Percentiles rank a stretch among this genome's conserved stretches.
Conservation (phyloP, 2,888 invertebrate species). For the Zele albiditarsus region DNA sequence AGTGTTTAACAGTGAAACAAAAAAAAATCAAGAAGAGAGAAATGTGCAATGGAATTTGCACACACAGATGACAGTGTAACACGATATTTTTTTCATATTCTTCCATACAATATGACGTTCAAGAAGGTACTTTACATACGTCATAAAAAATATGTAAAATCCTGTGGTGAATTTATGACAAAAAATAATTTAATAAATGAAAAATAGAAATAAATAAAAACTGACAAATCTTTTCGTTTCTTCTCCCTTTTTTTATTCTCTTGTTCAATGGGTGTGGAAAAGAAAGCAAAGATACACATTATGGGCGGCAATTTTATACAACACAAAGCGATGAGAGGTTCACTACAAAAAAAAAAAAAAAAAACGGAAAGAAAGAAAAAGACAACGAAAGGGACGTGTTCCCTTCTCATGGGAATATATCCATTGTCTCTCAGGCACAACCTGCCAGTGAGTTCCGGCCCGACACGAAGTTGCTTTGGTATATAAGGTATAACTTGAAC, state of each 20-base stretch:
- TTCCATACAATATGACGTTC: slow-evolving; percentile 16
- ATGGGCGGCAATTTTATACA: slow-evolving; percentile 29
- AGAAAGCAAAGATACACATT: slow-evolving; percentile 15
- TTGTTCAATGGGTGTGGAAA: slow-evolving; percentile 17
- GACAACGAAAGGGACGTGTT: slow-evolving; percentile 32
- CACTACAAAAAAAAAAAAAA: background rate
- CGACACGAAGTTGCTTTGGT: slow-evolving; percentile 28
- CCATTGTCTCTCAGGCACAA: slow-evolving; percentile 35
- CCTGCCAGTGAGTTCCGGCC: slow-evolving; percentile 37
- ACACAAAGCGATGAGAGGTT: slow-evolving; percentile 29
- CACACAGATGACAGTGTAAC: background rate
- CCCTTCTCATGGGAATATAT: slow-evolving; percentile 37
- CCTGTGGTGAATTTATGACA: slow-evolving; percentile 3
- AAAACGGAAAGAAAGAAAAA: slow-evolving; percentile 17
- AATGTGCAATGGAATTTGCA: background rate
- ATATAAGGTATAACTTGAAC: background rate
- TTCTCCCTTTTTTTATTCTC: background rate
- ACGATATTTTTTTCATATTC: background rate
- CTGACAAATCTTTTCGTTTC: slow-evolving; percentile 4
- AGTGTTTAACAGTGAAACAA: background rate
- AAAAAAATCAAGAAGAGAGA: background rate
- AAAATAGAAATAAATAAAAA: slow-evolving; percentile 2
- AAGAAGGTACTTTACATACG: background rate
- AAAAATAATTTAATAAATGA: slow-evolving; percentile 4
- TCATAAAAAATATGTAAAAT: slow-evolving; percentile 10